Conservation (phyloP, 2,113 vertebrate genomes). For the Meles meles region DNA sequence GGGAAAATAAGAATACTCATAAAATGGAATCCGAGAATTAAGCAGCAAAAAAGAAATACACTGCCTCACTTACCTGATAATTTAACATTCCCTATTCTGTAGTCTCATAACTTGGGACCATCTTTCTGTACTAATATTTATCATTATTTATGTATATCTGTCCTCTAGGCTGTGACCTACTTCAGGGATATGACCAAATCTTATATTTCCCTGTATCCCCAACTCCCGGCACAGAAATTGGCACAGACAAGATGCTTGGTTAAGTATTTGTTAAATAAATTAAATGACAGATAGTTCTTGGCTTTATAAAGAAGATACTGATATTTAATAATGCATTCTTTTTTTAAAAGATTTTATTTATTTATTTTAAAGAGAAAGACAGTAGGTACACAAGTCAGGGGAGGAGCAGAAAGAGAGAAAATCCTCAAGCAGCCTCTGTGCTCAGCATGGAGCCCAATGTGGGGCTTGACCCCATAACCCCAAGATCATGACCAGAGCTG, state of each 20-base stretch:
- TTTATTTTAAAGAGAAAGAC: background rate
- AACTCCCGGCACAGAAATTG: background rate
- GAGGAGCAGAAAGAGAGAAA: background rate
- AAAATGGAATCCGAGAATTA: background rate
- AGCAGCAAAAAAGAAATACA: background rate
- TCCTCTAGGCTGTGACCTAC: background rate
- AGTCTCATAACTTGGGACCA: background rate
- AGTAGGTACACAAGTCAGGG: background rate
- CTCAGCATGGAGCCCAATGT: background rate
- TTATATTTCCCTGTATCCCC: background rate
- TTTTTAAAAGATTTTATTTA: background rate
- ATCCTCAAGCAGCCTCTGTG: background rate
- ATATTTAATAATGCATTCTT: background rate
- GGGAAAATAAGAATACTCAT: slow-evolving; percentile 46
- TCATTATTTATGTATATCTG: background rate
- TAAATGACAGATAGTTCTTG: background rate
- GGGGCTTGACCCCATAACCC: background rate
- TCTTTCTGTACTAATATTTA: background rate
- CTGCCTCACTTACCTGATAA: background rate
- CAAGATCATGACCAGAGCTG: background rate
- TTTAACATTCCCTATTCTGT: background rate
- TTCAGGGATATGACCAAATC: background rate
- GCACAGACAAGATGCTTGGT: background rate
- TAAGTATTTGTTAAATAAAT: background rate
- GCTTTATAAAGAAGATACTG: background rate